These are phyloP conservation scores for Danaus melanippus DNA, from an alignment of 1,140 invertebrate species.

Conservation along the genomic window DNA sequence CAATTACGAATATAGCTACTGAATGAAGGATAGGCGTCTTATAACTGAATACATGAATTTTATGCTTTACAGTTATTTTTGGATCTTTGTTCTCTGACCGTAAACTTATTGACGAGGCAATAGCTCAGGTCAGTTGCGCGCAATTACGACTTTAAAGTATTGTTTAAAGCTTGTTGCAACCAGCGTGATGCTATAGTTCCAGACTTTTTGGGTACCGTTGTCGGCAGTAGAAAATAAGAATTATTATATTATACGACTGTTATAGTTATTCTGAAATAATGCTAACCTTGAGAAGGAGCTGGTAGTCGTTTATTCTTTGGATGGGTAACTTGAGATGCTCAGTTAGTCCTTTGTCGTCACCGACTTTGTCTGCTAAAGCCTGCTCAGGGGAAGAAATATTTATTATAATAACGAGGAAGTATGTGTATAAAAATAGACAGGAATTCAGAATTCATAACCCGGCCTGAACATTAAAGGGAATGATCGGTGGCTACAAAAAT, in stretches of 20 bases:
- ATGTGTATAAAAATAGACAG: no score
- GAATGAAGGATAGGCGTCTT: no score
- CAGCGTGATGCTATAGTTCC: background rate
- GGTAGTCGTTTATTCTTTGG: conserved; percentile 97
- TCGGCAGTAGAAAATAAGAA: no score
- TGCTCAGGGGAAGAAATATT: conserved; percentile 46
- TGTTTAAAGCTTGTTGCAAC: conserved; percentile 9
- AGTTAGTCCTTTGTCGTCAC: conserved; percentile 89
- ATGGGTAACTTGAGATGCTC: conserved; percentile 95
- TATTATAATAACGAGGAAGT: no score
- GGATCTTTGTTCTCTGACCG: conserved; percentile 14
- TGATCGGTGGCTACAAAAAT: no score
- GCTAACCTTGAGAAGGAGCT: conserved; percentile 92
- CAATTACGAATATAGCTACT: no score
- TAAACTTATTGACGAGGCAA: conserved; percentile 15
- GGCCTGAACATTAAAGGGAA: no score
- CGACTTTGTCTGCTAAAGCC: conserved; percentile 87
- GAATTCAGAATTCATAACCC: no score
- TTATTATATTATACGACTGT: no score
- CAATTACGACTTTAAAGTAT: conserved; percentile 1
- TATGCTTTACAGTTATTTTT: conserved; percentile 10
- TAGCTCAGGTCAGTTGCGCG: conserved; percentile 11
- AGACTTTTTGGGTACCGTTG: no score
- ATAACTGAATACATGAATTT: no score
- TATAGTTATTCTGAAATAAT: background rate